Base-by-base conservation (phyloP, 1,140 invertebrate genomes). In the Brachionus manjavacas region DNA sequence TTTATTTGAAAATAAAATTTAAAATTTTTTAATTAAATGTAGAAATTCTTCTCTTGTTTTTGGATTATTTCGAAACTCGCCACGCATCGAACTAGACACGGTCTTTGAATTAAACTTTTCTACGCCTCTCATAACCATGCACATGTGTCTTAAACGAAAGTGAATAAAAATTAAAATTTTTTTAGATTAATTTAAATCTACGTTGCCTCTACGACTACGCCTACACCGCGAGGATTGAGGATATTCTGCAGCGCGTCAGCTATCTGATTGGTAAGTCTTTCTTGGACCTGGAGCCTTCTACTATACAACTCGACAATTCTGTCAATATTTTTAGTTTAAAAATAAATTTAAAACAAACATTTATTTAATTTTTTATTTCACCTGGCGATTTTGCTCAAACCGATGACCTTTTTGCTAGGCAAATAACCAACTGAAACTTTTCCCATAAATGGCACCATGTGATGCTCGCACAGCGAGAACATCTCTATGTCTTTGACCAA, bases 401-500 rank as follows among this genome's bases (percentile, higher is more conserved):
- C 98, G 25, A 99, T 90, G 85, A 99, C 95, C 90, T 97, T 96
- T 87, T 97, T 97, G 88, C 96, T 96, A 0, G 97, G 97, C 76
- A 99, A 91, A 90, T 99, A 99, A 0, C 97, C 97, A 86, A 99
- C 98, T 84, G 97, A 98, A 0, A 91, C 91, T 90, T 99, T 99
- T 43, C 98, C 97, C 88, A 98, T 96, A 90, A 99, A 99, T 0
- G 98, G 98, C 14, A 99, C 97, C 86, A 99, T 90, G 89, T 99
- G 98, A 89, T 99, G 98, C 89, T 99, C 97, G 88, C 97, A 99
- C 92, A 99, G 94, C 43, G 96, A 99, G 89, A 99, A 99, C 96
- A 99, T 99, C 91, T 99, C 98, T 85, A 99, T 99, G 88, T 99
- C 96, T 86, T 98, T 98, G 0, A 99, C 97, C 2, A 99, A 96